Conservation (phyloP, 2,888 invertebrate genomes). For the Lycia hirtaria region DNA sequence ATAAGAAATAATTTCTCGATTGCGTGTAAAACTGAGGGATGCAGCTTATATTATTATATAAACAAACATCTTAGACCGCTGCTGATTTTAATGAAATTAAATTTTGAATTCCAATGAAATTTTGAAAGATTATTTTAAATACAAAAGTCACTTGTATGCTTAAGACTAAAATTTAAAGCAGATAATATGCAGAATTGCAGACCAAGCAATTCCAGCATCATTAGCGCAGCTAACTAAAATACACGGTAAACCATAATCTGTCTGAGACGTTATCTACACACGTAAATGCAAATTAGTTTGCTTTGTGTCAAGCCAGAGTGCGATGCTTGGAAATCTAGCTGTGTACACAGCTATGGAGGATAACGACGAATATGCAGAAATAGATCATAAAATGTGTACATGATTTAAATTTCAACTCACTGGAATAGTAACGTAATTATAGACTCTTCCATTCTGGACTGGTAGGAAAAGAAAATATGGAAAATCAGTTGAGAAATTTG, state of each 20-base stretch:
- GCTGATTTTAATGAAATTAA: too few species aligned
- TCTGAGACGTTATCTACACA: slow-evolving; percentile 29
- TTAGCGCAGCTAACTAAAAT: background rate
- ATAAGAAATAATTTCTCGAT: too few species aligned
- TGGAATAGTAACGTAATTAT: too few species aligned
- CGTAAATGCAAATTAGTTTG: slow-evolving; percentile 46
- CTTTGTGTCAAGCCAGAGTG: slow-evolving; percentile 14
- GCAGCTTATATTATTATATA: too few species aligned
- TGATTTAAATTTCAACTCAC: background rate
- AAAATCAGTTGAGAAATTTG: too few species aligned
- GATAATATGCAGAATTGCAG: background rate
- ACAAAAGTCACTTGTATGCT: too few species aligned
- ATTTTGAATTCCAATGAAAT: too few species aligned
- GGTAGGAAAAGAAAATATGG: too few species aligned
- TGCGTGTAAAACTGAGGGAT: too few species aligned
- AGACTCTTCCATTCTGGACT: too few species aligned
- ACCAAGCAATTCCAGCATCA: background rate
- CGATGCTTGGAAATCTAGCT: slow-evolving; percentile 11
- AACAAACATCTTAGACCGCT: too few species aligned
- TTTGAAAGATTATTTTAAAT: too few species aligned
- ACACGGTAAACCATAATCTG: slow-evolving; percentile 16
- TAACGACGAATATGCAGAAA: slow-evolving; percentile 6
- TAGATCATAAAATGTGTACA: slow-evolving; percentile 4
- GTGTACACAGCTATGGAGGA: slow-evolving; percentile 13
- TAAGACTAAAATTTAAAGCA: background rate